These are phyloP conservation scores for Drosophila pseudotalamancana DNA, from an alignment of 2,888 invertebrate species.

Conservation along the genomic window DNA sequence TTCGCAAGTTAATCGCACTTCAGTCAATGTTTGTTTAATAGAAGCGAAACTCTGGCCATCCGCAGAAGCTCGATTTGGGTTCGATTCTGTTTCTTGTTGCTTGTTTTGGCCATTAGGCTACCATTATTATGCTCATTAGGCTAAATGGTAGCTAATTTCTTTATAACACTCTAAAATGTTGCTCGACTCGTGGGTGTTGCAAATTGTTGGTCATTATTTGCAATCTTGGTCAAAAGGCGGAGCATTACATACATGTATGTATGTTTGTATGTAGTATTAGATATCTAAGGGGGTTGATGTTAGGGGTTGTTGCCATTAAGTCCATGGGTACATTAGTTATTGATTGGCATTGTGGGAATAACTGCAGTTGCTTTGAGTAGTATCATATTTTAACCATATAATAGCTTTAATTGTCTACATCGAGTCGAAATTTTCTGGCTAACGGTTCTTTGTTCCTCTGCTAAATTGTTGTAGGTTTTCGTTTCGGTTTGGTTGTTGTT, in stretches of 20 bases:
- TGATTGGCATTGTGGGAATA: conserved; percentile 41
- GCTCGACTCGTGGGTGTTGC: conserved; percentile 48
- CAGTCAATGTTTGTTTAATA: conserved; percentile 76
- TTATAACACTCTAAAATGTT: conserved; percentile 74
- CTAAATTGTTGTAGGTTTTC: background rate
- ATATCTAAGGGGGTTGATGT: no score
- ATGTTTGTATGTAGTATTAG: conserved; percentile 2
- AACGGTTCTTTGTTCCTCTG: background rate
- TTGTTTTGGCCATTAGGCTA: conserved; percentile 67
- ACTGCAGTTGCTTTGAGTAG: conserved; percentile 27
- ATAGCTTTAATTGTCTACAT: conserved; percentile 6
- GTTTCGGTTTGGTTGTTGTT: no score
- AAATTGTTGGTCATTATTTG: conserved; percentile 59
- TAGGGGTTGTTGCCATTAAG: conserved; percentile 31
- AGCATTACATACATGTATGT: background rate
- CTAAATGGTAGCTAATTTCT: conserved; percentile 76
- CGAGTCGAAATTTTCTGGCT: background rate
- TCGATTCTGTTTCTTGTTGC: conserved; percentile 15
- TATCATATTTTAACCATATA: conserved; percentile 11
- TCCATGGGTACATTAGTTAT: conserved; percentile 35
- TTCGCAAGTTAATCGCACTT: conserved; percentile 71
- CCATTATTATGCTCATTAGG: conserved; percentile 73
- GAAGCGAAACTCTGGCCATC: conserved; percentile 26
- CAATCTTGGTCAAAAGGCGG: conserved; percentile 9
- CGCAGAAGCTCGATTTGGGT: background rate